These are phyloP conservation scores for Gallinago undulata DNA, from an alignment of 2,113 vertebrate genomes.

Conservation along the genomic window DNA sequence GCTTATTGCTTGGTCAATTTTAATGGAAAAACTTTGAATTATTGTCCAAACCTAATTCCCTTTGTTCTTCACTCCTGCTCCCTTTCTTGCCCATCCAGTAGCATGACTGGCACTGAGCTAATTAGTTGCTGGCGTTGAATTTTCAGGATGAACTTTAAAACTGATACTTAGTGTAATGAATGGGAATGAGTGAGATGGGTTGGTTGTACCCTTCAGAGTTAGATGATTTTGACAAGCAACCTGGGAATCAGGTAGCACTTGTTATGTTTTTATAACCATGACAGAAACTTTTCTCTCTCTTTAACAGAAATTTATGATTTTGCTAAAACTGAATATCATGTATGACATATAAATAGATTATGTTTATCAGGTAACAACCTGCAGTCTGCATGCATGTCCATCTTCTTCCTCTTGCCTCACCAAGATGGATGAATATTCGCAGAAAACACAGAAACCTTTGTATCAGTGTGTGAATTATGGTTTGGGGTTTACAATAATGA, in stretches of 20 bases:
- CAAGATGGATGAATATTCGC: not conserved
- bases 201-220: not conserved
- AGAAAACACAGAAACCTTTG: not conserved
- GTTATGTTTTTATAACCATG: not conserved
- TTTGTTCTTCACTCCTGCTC: not conserved
- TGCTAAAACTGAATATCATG: not conserved
- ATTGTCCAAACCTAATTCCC: not conserved
- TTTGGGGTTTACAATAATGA: not conserved
- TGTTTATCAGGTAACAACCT: not conserved
- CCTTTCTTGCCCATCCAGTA: not conserved
- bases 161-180: not conserved
- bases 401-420: not conserved
- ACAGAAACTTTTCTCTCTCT: not conserved
- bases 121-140: not conserved
- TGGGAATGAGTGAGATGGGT: not conserved
- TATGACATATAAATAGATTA: not conserved
- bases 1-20: fast-evolving
- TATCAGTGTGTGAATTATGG: not conserved
- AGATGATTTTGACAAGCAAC: not conserved
- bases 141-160: not conserved
- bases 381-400: not conserved
- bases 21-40: not conserved
- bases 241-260: not conserved
- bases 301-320: not conserved
- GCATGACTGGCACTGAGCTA: not conserved